These are phyloP conservation scores for Lepidurus arcticus DNA, from an alignment of 1,140 invertebrate genomes.

Conservation along the genomic window DNA sequence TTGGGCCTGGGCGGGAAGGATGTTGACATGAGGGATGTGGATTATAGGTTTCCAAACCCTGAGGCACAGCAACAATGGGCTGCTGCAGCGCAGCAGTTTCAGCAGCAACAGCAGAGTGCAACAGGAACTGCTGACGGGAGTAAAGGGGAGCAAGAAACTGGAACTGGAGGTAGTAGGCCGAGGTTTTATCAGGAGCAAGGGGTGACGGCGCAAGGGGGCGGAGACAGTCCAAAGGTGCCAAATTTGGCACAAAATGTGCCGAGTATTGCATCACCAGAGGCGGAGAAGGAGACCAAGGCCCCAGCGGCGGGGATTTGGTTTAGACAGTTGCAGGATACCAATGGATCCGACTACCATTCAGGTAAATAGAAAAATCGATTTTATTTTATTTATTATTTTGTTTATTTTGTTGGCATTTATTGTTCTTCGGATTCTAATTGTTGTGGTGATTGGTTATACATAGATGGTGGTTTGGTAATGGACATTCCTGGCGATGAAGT, in stretches of 20 bases:
- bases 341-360: constrained; percentile 37
- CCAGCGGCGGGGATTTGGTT: constrained; percentile 26
- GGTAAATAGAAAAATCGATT: neutral
- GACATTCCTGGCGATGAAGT: constrained; percentile 28
- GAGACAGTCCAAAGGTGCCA: neutral
- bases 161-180: neutral
- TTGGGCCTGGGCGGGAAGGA: constrained; percentile 30
- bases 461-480: constrained; percentile 1
- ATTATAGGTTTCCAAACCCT: constrained; percentile 33
- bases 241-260: neutral
- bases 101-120: constrained; percentile 24
- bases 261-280: constrained; percentile 27
- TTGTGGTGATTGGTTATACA: neutral
- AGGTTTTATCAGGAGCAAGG: constrained; percentile 3
- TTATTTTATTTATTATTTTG: neutral
- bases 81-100: constrained; percentile 14
- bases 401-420: neutral
- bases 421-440: neutral
- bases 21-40: constrained; percentile 11
- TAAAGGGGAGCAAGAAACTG: neutral
- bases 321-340: constrained; percentile 37
- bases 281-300: constrained; percentile 37
- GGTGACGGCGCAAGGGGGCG: neutral
- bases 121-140: neutral
- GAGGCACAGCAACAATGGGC: constrained; percentile 33